Evolutionary conservation across 2,888 invertebrate species (phyloP), one percentile per base, ranked within the genome.

Genomic region (Eilema depressum): DNA sequence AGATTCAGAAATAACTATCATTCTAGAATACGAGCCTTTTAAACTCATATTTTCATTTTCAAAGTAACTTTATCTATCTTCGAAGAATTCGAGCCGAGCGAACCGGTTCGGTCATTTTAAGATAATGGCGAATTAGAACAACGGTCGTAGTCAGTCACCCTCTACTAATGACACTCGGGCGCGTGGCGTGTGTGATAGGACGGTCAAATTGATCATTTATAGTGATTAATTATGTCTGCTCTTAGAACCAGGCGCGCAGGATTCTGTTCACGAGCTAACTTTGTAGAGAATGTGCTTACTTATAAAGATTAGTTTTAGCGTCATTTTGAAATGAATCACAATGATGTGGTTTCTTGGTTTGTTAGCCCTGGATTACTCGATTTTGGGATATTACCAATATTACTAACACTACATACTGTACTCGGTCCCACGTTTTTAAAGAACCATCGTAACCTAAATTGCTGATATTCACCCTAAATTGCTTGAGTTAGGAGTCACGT

Each of bases 81-180:
- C 25, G 20, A 30, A 30, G 30, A 47, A 64, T 62, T 47, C 47
- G 60, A 64, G 41, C 26, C 26, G 10, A 37, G n/a, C 4, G 41
- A 69, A 64, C 64, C 59, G 47, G 69, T 69, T 69, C 47, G 0
- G 53, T 60, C n/a, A 11, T 64, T 59, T 37, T 23, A 33, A 69
- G 69, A 69, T 69, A 69, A 60, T 69, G 23, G 69, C 69, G 60
- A 69, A 69, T 64, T 69, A 69, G 69, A 64, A 69, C 69, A 69
- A 69, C 69, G 64, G 33, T 64, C 64, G 69, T 64, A 53, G 53
- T 53, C 53, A 47, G 41, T 64, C 69, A 64, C 69, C 69, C 64
- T 69, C 60, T 57, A 63, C 59, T 64, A 69, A 64, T 69, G 64
- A 37, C 60, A 66, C 37, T 62, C 33, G 26, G 70, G 47, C 20